phyloP scores from a whole-genome alignment of 2,113 vertebrate genomes.

The Pavo muticus region DNA sequence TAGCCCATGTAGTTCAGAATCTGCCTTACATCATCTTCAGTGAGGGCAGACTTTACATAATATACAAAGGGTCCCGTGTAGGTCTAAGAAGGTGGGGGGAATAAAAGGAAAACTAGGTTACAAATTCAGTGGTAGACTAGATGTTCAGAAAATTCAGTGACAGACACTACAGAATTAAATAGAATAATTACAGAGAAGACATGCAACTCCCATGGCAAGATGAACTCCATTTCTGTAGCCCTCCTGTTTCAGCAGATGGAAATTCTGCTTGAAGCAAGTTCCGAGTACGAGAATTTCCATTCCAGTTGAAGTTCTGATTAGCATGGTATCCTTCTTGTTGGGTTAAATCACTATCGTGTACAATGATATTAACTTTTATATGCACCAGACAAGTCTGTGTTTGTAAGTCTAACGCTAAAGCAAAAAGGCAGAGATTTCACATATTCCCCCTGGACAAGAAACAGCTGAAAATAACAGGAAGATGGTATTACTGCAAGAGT shows the following conservation, averaged over 20 bases:
- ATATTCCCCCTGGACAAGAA: not conserved
- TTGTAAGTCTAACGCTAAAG: not conserved
- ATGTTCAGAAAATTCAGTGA: not conserved
- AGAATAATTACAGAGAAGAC: not conserved
- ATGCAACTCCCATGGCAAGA: slow-evolving; percentile 6
- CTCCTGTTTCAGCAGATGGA: slow-evolving; percentile 37
- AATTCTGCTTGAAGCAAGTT: slow-evolving; percentile 29
- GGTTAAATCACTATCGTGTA: slow-evolving; percentile 2
- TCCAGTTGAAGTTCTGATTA: slow-evolving; percentile 30
- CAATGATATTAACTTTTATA: not conserved
- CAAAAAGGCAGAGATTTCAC: not conserved
- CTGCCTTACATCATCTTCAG: slow-evolving; percentile 87
- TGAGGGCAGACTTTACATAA: slow-evolving; percentile 90
- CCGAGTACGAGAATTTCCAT: slow-evolving; percentile 25
- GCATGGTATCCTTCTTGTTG: slow-evolving; percentile 5
- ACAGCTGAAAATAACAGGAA: not conserved
- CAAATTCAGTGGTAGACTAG: not conserved
- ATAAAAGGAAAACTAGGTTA: slow-evolving; percentile 55
- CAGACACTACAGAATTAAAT: not conserved
- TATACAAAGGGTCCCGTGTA: slow-evolving; percentile 98
- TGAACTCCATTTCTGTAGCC: not conserved
- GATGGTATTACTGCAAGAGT: not conserved
- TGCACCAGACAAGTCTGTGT: not conserved
- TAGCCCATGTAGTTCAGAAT: slow-evolving; percentile 94
- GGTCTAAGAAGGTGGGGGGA: slow-evolving; percentile 79